Base-by-base conservation (phyloP, 1,140 invertebrate species). In the Drosophila takahashii region DNA sequence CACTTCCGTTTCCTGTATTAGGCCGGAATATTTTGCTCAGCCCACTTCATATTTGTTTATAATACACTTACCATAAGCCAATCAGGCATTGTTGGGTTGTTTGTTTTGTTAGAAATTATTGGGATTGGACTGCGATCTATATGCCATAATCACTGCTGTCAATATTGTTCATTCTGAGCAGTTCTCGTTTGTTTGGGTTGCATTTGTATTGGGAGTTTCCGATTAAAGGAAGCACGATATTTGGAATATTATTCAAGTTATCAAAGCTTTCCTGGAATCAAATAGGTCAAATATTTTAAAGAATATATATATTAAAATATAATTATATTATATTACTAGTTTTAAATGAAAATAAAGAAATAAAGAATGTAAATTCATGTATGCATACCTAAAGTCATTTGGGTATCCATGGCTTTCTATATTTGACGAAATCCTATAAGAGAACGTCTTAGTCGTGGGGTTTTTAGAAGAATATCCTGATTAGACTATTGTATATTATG, bases 1-100 rank as follows among this genome's bases (percentile, higher is more conserved):
- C 72, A 89, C 77, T 87, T 87, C 84, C 84, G 84, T 58, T 87
- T 87, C 84, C 84, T 89, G 84, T 77, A 67, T 89, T 83, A 84
- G 84, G 84, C 77, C 67, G 67, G 60, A 52, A 62, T 76, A 72
- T 60, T 87, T 71, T 51, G 48, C 51, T 29, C 56, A 50, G 47
- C 15, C 65, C 54, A 79, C 79, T 72, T 59, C 58, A 70, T 57
- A 77, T 83, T 83, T 87, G 79, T 60, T 79, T 79, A 76, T 66
- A 69, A 77, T 75, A 75, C 72, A 56, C 60, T 61, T 42, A 45
- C 36, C 18, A 32, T 47, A 8, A 70, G 51, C 47, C 47, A 45
- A 50, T 65, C 51, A 54, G 67, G 67, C 48, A 53, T 60, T 27
- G 45, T 69, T 57, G 58, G 50, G 10, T 47, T 70, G 66, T 70